phyloP scores from a whole-genome alignment of 2,888 invertebrate genomes.

The Scaptomyza reducta region DNA sequence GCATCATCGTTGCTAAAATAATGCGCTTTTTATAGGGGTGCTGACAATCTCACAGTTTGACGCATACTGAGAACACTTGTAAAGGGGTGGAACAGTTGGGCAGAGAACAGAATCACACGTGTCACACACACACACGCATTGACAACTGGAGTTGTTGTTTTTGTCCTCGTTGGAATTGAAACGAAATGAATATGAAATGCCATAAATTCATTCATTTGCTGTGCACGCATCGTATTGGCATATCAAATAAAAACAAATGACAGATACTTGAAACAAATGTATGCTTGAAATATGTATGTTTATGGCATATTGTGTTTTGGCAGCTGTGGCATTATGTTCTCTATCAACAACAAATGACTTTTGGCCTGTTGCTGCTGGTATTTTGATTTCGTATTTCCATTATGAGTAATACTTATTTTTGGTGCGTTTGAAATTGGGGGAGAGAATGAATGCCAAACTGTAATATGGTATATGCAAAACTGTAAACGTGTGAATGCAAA shows the following conservation, averaged over 20 bases:
- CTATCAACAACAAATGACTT: conserved; percentile 33
- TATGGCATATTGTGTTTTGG: conserved; percentile 14
- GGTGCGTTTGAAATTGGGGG: conserved; percentile 1
- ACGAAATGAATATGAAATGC: conserved; percentile 23
- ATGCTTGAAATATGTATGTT: conserved; percentile 5
- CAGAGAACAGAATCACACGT: neutral
- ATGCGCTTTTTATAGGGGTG: neutral
- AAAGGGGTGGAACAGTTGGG: neutral
- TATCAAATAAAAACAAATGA: conserved; percentile 3
- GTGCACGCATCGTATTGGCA: conserved; percentile 59
- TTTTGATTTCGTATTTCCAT: conserved; percentile 39
- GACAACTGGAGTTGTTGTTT: conserved; percentile 5
- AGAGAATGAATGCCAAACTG: too few species aligned
- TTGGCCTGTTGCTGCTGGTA: conserved; percentile 41
- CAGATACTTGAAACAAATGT: conserved; percentile 23
- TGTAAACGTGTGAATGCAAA: too few species aligned
- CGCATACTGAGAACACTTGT: neutral
- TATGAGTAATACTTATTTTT: conserved; percentile 54
- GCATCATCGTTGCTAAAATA: conserved; percentile 41
- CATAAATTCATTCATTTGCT: conserved; percentile 51
- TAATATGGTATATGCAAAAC: too few species aligned
- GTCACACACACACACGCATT: neutral
- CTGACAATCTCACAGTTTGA: neutral
- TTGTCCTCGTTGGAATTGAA: neutral
- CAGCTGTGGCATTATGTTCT: conserved; percentile 57